Percentiles rank a stretch among this genome's conserved stretches.
phyloP scores from a whole-genome alignment of 2,797 vertebrate genomes.

The Trachurus trachurus region DNA sequence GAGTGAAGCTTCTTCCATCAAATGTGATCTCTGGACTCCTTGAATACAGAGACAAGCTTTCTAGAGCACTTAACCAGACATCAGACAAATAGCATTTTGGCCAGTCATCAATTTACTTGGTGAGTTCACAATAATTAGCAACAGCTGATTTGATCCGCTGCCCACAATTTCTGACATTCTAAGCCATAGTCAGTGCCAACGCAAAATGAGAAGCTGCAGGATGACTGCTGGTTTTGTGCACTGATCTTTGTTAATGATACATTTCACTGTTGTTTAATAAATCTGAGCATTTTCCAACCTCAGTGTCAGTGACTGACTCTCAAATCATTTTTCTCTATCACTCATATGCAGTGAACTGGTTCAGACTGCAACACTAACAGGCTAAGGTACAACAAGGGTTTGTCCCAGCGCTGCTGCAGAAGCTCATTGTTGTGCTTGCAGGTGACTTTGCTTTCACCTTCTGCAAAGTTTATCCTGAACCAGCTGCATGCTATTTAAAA shows the following conservation, averaged over 20 bases:
- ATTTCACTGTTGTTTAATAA: too few species aligned
- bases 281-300: too few species aligned
- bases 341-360: neutral
- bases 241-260: too few species aligned
- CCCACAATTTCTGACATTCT: neutral
- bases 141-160: neutral
- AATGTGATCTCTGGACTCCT: neutral
- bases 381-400: neutral
- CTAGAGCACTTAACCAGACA: neutral
- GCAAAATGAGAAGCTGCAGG: neutral
- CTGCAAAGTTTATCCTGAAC: too few species aligned
- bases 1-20: neutral
- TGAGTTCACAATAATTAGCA: neutral
- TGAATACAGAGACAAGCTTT: neutral
- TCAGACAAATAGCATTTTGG: neutral
- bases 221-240: neutral
- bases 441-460: too few species aligned
- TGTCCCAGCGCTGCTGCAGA: too few species aligned
- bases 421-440: too few species aligned
- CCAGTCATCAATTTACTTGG: neutral
- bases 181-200: neutral
- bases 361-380: too few species aligned
- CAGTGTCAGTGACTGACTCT: too few species aligned
- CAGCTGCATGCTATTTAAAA: too few species aligned
- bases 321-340: too few species aligned